Base-by-base conservation (phyloP, 2,797 vertebrate species). In the Notoglanidium macrostoma region DNA sequence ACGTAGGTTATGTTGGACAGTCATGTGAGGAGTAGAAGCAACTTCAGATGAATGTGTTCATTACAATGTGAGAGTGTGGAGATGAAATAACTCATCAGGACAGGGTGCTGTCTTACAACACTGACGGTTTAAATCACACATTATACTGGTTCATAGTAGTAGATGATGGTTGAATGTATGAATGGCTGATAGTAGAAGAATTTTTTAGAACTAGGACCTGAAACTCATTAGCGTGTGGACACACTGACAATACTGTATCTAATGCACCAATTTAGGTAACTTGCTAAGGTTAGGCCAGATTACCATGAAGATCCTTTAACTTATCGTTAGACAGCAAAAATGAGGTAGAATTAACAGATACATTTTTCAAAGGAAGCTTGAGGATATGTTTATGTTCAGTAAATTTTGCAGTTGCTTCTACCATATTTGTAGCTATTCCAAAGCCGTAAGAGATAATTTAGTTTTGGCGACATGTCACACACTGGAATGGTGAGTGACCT, bases 401-500 rank as follows among this genome's bases (percentile, higher is more conserved):
- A 63, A 10, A 3, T 26, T 32, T 67, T 70, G 17, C 17, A 7
- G 21, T 68, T 68, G 29, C 15, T 6, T 35, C 65, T 35, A 68
- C 29, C 12, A 5, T 68, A 68, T 17, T 68, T 68, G 5, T 35
- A 17, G 2, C 15, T 68, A 29, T 68, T 14, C 12, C 29, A 29
- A 29, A 29, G 63, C n/a, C 26, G 40, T 40, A 32, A 32, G 61
- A 67, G 40, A 49, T 8, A 51, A 29, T 82, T 46, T 87, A 88
- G 84, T 35, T 83, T 77, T 86, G 77, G 73, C 44, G 26, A 55
- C 57, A 65, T 85, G 84, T 87, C 26, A 57, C 79, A 54, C 86
- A 77, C 57, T 55, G 67, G 82, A 86, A 76, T 74, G 86, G 70
- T 73, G 29, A 49, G 65, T 78, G 76, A 40, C 85, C 89, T 85